Evolutionary conservation across 2,888 invertebrate genomes (phyloP).

Genomic region (Agriopis leucophaearia): DNA sequence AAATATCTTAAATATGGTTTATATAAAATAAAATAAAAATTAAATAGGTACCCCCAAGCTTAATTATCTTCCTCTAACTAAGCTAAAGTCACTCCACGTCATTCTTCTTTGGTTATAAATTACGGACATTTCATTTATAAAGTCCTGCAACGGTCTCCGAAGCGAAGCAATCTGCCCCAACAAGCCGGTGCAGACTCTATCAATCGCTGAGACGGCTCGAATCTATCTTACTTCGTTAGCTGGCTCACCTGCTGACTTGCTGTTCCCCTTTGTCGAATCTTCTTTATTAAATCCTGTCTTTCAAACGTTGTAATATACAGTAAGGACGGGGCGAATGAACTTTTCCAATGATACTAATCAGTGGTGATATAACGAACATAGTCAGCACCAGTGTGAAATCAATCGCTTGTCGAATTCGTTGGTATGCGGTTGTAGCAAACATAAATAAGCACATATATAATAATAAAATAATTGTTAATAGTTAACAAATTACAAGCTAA

Average conservation of each 20-base stretch:
- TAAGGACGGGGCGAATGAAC: no score
- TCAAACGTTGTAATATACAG: not conserved
- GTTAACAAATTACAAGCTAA: no score
- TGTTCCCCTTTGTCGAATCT: constrained; percentile 27
- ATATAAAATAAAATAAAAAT: no score
- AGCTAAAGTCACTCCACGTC: not conserved
- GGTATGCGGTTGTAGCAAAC: no score
- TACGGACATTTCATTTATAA: constrained; percentile 52
- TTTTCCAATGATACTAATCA: no score
- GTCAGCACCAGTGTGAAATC: no score
- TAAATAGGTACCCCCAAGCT: not conserved
- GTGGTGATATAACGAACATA: no score
- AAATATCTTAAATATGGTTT: no score
- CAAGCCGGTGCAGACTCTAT: constrained; percentile 48
- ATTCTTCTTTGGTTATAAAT: constrained; percentile 47
- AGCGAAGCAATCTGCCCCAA: constrained; percentile 47
- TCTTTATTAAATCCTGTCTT: constrained; percentile 9
- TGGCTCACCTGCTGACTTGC: constrained; percentile 34
- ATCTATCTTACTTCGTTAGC: constrained; percentile 56
- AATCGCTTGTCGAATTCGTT: no score
- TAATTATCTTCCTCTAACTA: not conserved
- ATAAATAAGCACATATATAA: no score
- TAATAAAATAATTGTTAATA: no score
- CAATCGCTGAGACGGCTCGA: constrained; percentile 54
- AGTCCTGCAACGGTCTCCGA: constrained; percentile 9